These are phyloP conservation scores for Mormyrus hasselquistii DNA, from an alignment of 2,797 vertebrate species.

Conservation along the genomic window DNA sequence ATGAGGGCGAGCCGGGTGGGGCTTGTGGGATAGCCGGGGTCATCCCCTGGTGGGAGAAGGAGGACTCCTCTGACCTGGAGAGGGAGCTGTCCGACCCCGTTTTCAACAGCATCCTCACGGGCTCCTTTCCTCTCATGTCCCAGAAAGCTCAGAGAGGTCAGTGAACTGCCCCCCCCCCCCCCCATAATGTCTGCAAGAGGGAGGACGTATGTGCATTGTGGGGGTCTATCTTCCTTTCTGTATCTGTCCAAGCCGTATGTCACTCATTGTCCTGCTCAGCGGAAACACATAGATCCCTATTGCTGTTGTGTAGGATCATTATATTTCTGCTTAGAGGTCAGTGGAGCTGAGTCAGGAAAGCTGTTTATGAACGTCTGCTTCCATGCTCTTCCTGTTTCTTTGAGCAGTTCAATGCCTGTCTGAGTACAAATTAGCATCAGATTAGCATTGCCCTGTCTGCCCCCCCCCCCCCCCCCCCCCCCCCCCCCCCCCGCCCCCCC, in stretches of 20 bases:
- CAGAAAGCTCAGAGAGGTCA: constrained; percentile 59
- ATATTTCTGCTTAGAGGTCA: background rate
- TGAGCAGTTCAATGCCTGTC: background rate
- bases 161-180: constrained; percentile 5
- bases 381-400: background rate
- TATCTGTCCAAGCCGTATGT: background rate
- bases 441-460: no score
- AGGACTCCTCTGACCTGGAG: constrained; percentile 71
- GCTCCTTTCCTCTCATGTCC: constrained; percentile 77
- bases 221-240: background rate
- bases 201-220: background rate
- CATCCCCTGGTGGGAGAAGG: constrained; percentile 92
- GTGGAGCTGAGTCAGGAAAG: background rate
- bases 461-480: no score
- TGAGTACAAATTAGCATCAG: no score
- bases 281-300: background rate
- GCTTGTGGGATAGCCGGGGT: constrained; percentile 87
- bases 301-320: background rate
- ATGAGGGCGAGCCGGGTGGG: constrained; percentile 83
- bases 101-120: constrained; percentile 89
- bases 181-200: background rate
- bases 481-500: no score
- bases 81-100: constrained; percentile 82
- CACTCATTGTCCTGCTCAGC: background rate
- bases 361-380: background rate